Percentiles rank a stretch among this genome's conserved stretches.
phyloP scores from a whole-genome alignment of 2,888 invertebrate genomes.

The Slavum lentiscoides region DNA sequence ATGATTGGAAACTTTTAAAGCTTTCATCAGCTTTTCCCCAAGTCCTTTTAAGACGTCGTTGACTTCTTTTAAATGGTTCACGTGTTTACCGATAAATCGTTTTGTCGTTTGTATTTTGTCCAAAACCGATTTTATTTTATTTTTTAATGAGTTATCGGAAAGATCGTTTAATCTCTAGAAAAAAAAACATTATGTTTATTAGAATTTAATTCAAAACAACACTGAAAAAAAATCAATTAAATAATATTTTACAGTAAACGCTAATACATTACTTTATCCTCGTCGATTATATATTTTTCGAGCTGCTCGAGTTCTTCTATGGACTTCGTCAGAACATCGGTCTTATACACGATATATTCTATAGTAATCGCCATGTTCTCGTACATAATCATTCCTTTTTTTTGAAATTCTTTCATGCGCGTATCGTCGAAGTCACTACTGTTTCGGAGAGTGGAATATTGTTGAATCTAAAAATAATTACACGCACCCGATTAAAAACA shows the following conservation, averaged over 20 bases:
- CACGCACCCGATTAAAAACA: neutral
- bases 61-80: slow-evolving; percentile 13
- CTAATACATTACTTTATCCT: slow-evolving; percentile 30
- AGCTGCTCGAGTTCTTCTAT: slow-evolving; percentile 36
- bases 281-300: slow-evolving; percentile 37
- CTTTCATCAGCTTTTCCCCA: slow-evolving; percentile 5
- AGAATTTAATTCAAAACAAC: neutral
- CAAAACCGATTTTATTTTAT: slow-evolving; percentile 25
- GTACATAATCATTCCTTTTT: slow-evolving; percentile 43
- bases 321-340: neutral
- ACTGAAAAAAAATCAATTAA: neutral
- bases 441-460: slow-evolving; percentile 8
- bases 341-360: slow-evolving; percentile 24
- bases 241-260: neutral
- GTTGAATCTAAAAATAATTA: slow-evolving; percentile 12
- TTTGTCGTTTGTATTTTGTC: slow-evolving; percentile 40
- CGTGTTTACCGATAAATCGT: slow-evolving; percentile 27
- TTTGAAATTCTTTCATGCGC: slow-evolving; percentile 37
- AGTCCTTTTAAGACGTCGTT: slow-evolving; percentile 7
- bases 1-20: slow-evolving; percentile 19
- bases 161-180: slow-evolving; percentile 31
- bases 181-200: neutral
- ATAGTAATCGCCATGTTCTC: slow-evolving; percentile 31
- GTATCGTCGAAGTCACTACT: slow-evolving; percentile 10
- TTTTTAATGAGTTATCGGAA: slow-evolving; percentile 12